Evolutionary conservation across 1,140 invertebrate genomes (phyloP), one percentile per base, ranked within the genome.

Genomic region (Halesus radiatus): DNA sequence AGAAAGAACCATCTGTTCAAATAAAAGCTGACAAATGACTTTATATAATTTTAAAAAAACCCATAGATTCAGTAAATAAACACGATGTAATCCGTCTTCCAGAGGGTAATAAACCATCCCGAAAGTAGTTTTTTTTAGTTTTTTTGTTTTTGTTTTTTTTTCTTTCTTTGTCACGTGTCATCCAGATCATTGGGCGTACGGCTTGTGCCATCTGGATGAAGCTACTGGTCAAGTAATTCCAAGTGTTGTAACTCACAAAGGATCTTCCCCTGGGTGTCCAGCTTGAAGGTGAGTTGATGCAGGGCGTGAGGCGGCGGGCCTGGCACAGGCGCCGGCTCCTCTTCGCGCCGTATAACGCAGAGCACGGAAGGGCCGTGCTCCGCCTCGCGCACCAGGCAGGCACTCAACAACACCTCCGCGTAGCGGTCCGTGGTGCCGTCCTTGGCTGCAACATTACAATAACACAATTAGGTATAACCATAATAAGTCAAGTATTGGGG

Each of bases 251-350:
- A 68, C 85, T 86, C 81, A 89, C 88, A 85, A 68, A 96, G 91
- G 84, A 99, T 96, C 88, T 94, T 96, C 76, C 96, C 96, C 84
- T 93, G 92, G 78, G 92, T 91, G 89, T 98, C 96, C 86, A 98
- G 91, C 90, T 96, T 96, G 86, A 98, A 96, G 85, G 96, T 96
- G 88, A 98, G 97, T 88, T 97, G 96, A 88, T 97, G 95, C 84
- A 96, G 85, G 91, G 85, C 91, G 88, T 85, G 92, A 86, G 86
- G 88, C 83, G 84, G 85, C 84, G 85, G 86, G 85, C 85, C 90
- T 88, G 85, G 90, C 89, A 92, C 92, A 90, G 83, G 93, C 85
- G 90, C 90, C 86, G 89, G 88, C 87, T 92, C 91, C 83, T 89
- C 88, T 84, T 95, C 86, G 94, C 93, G 90, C 96, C 91, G 89